Evolutionary conservation across 1,140 invertebrate species (phyloP), one percentile per base, ranked within the genome.

Genomic region (Drosophila malerkotliana): DNA sequence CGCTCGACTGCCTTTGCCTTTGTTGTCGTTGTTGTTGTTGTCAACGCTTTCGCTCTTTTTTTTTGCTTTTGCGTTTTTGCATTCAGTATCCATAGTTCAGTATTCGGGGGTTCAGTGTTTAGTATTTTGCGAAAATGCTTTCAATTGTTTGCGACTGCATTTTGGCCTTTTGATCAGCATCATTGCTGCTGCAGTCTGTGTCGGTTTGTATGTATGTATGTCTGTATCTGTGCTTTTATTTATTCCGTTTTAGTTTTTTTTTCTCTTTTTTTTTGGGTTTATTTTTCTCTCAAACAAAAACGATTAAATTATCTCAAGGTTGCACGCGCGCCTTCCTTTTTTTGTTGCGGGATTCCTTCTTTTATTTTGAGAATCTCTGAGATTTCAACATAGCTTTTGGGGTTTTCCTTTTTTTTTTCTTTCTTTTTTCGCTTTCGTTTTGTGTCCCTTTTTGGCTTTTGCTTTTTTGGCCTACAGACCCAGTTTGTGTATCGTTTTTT

Each of bases 251-350:
- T 12, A 37, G 10, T 37, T 12, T 14, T 8, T 9, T 32, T 18
- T 9, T 8, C 2, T 44, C 30, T 45, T 15, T 32, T 30, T 47
- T 49, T 32, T 30, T 47, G 45, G 21, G 12, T 54, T 44, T 15
- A 4, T 41, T 7, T 55, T 77, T 77, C 73, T 81, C 61, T 66
- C 64, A 78, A 82, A 81, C 74, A 78, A 61, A 67, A 76, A 66
- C 83, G 83, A 87, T 87, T 87, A 76, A 88, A 87, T 87, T 82
- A 85, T 87, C 78, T 82, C 82, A 87, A 87, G 82, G 82, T 82
- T 82, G 62, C 83, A 87, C 82, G 82, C 82, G 83, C 82, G 78
- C 83, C 51, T 57, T n/a, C 39, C 37, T 62, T 62, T 74, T 53
- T 47, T 28, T 49, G 28, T 49, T 52, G 45, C 52, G 41, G 6